Conservation (phyloP, 53 echinoderm and acorn worm genomes). For the Echinometra lucunter region DNA sequence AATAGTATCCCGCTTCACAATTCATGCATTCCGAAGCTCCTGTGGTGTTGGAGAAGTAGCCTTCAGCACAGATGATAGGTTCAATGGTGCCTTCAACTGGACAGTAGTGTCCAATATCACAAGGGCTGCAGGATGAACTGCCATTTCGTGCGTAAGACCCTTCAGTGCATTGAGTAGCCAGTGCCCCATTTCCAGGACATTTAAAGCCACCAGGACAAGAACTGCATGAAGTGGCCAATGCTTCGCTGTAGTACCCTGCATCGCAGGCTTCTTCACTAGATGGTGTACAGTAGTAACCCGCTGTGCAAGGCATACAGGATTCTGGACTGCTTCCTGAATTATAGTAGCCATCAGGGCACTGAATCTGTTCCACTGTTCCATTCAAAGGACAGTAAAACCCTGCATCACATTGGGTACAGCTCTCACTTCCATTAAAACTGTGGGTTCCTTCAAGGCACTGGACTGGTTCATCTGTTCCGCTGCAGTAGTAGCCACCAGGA, state of each 20-base stretch:
- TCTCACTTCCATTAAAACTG: slow-evolving; percentile 79
- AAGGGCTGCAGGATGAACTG: slow-evolving; percentile 77
- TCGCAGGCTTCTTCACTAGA: slow-evolving; percentile 77
- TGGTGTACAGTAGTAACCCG: slow-evolving; percentile 81
- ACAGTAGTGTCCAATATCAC: slow-evolving; percentile 84
- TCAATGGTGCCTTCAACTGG: slow-evolving; percentile 76
- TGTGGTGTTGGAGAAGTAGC: slow-evolving; percentile 76
- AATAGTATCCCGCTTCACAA: slow-evolving; percentile 83
- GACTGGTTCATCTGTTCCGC: slow-evolving; percentile 71
- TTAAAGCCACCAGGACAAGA: slow-evolving; percentile 85
- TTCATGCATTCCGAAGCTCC: slow-evolving; percentile 72
- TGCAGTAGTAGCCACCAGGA: slow-evolving; percentile 82
- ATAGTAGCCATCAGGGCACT: slow-evolving; percentile 81
- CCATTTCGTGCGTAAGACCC: slow-evolving; percentile 86
- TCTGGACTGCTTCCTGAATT: slow-evolving; percentile 53
- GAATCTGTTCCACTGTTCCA: slow-evolving; percentile 73
- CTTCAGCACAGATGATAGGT: slow-evolving; percentile 81
- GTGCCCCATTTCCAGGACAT: slow-evolving; percentile 72
- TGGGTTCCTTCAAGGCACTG: slow-evolving; percentile 81
- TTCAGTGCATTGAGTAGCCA: slow-evolving; percentile 69
- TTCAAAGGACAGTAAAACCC: slow-evolving; percentile 86
- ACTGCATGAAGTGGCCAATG: slow-evolving; percentile 78
- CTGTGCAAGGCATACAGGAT: slow-evolving; percentile 78
- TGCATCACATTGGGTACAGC: slow-evolving; percentile 77
- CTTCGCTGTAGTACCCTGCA: slow-evolving; percentile 85